Evolutionary conservation across 2,888 invertebrate species (phyloP), one percentile per base, ranked within the genome.

Genomic region (Volucella inflata): DNA sequence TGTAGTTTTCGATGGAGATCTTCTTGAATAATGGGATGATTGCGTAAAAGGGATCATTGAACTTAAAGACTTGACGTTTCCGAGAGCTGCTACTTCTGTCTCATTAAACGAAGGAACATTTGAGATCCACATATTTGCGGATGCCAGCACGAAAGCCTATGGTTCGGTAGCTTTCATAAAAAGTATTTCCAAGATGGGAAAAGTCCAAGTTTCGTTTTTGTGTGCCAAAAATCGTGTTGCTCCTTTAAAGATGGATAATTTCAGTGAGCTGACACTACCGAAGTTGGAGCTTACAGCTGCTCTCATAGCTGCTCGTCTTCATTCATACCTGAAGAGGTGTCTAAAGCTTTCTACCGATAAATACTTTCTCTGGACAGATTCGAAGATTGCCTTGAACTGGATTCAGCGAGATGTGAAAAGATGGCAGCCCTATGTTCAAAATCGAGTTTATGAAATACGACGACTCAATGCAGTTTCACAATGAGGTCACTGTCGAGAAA

Each of bases 281-380:
- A 71, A 50, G n/a, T 12, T 71, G n/a, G 71, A 71, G 12, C 44
- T 71, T 1, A 71, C 71, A 1, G 71, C 71, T 6, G 71, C 71
- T 21, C 17, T 71, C 14, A 30, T 60, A 12, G 71, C 71, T 1
- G 50, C 72, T 0, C 6, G 72, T 1, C 14, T 72, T 14, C 42
- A 60, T 30, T 12, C 60, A 8, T 72, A 60, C 51, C 10, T 60
- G 0, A 50, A 48, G 9, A 30, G 8, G 11, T n/a, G 21, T 16
- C 12, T 53, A 21, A 17, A 30, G 42, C 40, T 67, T 12, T 1
- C 42, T 4, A 12, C 53, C 2, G 8, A n/a, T 8, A 9, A 53
- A 16, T 51, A 12, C 21, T 12, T 42, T 4, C 11, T 67, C 2
- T 67, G 67, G 53, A 67, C 67, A 8, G 64, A 64, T 64, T 64